These are phyloP conservation scores for Eulithis prunata DNA, from an alignment of 2,888 invertebrate species.

Conservation along the genomic window DNA sequence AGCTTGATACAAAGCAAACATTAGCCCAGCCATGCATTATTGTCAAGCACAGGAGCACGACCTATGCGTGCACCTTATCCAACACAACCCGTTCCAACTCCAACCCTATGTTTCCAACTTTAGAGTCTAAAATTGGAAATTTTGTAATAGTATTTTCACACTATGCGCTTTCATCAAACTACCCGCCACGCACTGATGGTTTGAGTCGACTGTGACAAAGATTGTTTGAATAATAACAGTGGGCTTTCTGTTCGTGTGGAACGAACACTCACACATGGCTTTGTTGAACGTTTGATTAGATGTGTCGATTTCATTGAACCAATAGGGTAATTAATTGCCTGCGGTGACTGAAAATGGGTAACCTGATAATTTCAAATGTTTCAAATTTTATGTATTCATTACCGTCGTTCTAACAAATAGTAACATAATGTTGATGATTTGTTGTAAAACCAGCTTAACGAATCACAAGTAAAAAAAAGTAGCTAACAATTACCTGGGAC, in stretches of 20 bases:
- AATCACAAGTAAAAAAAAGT: too few relatives aligned
- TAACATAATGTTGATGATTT: too few relatives aligned
- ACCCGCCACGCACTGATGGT: conserved; percentile 69
- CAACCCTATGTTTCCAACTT: background rate
- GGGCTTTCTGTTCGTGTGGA: conserved; percentile 66
- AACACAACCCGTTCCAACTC: conserved; percentile 16
- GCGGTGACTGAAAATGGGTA: conserved; percentile 22
- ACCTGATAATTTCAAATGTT: background rate
- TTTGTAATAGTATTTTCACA: conserved; percentile 36
- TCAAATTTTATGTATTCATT: too few relatives aligned
- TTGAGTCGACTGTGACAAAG: conserved; percentile 76
- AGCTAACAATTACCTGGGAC: too few relatives aligned
- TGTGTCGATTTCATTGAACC: conserved; percentile 27
- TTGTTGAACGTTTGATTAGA: conserved; percentile 47
- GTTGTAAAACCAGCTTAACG: too few relatives aligned
- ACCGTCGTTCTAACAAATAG: too few relatives aligned
- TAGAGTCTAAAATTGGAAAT: conserved; percentile 19
- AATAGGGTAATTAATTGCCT: conserved; percentile 35
- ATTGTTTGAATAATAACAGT: conserved; percentile 77
- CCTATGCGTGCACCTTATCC: conserved; percentile 47
- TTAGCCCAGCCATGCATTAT: conserved; percentile 83
- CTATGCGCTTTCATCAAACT: conserved; percentile 63
- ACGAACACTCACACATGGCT: conserved; percentile 39
- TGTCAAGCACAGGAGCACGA: conserved; percentile 77
- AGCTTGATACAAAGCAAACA: conserved; percentile 82